These are phyloP conservation scores for Electrona antarctica DNA, from an alignment of 2,113 vertebrate species.

Conservation along the genomic window DNA sequence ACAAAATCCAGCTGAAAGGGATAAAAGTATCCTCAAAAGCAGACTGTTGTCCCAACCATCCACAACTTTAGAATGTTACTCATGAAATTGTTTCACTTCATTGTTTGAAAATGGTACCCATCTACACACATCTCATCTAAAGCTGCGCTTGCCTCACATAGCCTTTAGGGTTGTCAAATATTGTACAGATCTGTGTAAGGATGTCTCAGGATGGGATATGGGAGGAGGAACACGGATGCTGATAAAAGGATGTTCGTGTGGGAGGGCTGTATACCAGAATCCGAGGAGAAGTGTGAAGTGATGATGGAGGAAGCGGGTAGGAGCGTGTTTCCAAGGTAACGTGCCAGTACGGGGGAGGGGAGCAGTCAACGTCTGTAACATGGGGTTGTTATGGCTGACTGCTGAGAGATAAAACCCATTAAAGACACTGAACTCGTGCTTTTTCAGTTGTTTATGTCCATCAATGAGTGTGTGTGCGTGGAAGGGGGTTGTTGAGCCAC, in stretches of 20 bases:
- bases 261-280: conserved; percentile 44
- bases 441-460: not conserved
- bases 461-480: not conserved
- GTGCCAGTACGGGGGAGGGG: conserved; percentile 30
- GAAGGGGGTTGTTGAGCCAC: not conserved
- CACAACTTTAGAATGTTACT: too few relatives aligned
- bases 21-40: too few relatives aligned
- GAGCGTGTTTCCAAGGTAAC: conserved; percentile 78
- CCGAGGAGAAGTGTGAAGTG: conserved; percentile 68
- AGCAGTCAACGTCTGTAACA: conserved; percentile 42
- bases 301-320: conserved; percentile 46
- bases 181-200: conserved; percentile 24
- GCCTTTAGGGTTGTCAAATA: conserved; percentile 42
- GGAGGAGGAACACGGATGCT: conserved; percentile 2
- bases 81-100: conserved; percentile 2
- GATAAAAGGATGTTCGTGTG: not conserved
- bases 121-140: not conserved
- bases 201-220: conserved; percentile 24
- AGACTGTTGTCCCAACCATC: too few relatives aligned
- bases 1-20: not conserved
- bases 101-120: conserved; percentile 3
- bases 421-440: conserved; percentile 42
- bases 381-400: conserved; percentile 14
- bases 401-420: conserved; percentile 36
- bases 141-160: conserved; percentile 2